A percentile compares a stretch with the other conserved stretches of the same genome.
These are phyloP conservation scores for Mionectes olivaceus DNA, from an alignment of 2,797 vertebrate species.

Conservation along the genomic window DNA sequence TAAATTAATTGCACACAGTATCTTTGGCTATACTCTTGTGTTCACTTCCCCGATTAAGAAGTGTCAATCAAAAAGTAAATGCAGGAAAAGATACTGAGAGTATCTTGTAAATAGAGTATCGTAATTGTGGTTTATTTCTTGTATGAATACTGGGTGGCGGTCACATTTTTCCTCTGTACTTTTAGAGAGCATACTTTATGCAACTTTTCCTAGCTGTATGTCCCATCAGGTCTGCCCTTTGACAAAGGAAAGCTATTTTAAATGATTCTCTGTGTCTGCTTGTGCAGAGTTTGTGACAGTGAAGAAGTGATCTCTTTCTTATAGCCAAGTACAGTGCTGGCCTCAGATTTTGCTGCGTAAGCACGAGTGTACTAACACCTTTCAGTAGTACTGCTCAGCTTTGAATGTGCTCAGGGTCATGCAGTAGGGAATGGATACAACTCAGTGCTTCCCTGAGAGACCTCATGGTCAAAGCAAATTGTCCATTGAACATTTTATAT, in stretches of 20 bases:
- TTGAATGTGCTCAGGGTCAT: neutral
- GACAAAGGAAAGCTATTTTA: neutral
- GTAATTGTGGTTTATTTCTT: neutral
- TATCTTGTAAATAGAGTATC: neutral
- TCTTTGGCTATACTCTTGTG: conserved; percentile 24
- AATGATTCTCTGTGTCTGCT: neutral
- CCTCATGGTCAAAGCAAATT: neutral
- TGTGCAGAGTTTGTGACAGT: neutral
- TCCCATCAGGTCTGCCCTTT: neutral
- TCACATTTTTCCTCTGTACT: neutral
- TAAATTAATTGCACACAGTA: conserved; percentile 35
- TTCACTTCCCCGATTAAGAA: neutral
- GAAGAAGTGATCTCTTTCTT: neutral
- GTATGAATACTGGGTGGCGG: neutral
- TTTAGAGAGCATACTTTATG: neutral
- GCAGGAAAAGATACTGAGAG: neutral
- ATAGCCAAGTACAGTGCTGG: neutral
- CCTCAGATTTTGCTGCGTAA: neutral
- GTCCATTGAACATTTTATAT: neutral
- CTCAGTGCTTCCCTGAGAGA: neutral
- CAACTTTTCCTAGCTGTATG: neutral
- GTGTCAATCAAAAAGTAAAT: neutral
- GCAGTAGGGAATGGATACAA: neutral
- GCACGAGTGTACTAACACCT: neutral
- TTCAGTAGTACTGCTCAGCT: neutral